phyloP scores from a whole-genome alignment of 2,113 vertebrate species.

The Tachysurus vachellii region DNA sequence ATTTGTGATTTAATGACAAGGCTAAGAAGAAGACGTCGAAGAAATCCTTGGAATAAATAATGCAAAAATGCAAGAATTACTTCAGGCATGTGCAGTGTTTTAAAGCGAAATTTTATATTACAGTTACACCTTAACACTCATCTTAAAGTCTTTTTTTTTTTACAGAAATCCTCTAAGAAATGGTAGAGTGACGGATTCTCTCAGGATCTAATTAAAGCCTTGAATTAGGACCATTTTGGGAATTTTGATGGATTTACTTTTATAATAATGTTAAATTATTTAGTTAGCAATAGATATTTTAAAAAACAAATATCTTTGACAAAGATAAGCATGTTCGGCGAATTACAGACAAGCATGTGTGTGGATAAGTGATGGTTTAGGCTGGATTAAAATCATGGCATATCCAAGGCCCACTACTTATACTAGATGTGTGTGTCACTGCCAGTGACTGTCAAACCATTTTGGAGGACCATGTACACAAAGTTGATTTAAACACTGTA shows the following conservation, averaged over 20 bases:
- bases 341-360: not conserved
- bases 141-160: constrained; percentile 2
- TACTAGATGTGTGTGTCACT: too few species aligned
- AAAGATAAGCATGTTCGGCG: not conserved
- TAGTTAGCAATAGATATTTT: not conserved
- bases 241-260: not conserved
- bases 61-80: not conserved
- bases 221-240: not conserved
- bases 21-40: not conserved
- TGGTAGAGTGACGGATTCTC: not conserved
- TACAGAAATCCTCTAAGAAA: not conserved
- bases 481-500: too few species aligned
- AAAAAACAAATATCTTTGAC: not conserved
- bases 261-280: not conserved
- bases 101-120: not conserved
- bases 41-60: not conserved
- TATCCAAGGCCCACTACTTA: too few species aligned
- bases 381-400: too few species aligned
- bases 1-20: not conserved
- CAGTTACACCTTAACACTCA: constrained; percentile 13
- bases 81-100: not conserved
- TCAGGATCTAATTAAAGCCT: constrained; percentile 2
- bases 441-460: too few species aligned
- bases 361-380: too few species aligned
- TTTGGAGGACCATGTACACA: too few species aligned